Percentiles rank a stretch among this genome's conserved stretches.
Evolutionary conservation across 2,888 invertebrate species (phyloP).

Genomic region (Cosmorhoe ocellata): DNA sequence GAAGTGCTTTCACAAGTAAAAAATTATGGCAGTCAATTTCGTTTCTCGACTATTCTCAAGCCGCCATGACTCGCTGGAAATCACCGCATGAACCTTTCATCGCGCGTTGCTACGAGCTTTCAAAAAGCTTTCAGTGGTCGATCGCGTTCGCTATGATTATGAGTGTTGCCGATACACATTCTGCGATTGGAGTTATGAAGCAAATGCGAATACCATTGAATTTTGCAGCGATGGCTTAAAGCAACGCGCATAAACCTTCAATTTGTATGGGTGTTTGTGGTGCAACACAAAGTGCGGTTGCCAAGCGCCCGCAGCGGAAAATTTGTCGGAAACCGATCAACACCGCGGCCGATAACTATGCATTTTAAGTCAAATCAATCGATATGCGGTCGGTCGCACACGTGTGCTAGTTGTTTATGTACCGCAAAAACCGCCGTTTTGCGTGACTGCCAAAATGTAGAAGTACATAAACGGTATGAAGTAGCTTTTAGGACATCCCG

Average conservation of each 20-base stretch:
- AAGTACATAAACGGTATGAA: conserved; percentile 58
- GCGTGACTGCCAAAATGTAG: conserved; percentile 73
- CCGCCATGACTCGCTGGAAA: conserved; percentile 61
- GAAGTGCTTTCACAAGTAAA: conserved; percentile 24
- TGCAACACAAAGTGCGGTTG: conserved; percentile 61
- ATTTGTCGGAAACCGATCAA: conserved; percentile 73
- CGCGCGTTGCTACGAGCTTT: conserved; percentile 70
- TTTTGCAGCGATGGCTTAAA: conserved; percentile 40
- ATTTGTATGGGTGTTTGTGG: conserved; percentile 61
- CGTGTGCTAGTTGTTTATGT: conserved; percentile 77
- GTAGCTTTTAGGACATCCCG: conserved; percentile 72
- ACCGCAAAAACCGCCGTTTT: conserved; percentile 76
- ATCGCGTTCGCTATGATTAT: conserved; percentile 68
- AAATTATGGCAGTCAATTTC: conserved; percentile 44
- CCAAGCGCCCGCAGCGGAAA: conserved; percentile 72
- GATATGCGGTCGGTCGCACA: conserved; percentile 70
- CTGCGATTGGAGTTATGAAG: conserved; percentile 52
- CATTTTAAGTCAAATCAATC: conserved; percentile 78
- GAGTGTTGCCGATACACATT: conserved; percentile 61
- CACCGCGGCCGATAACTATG: conserved; percentile 71
- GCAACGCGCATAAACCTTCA: conserved; percentile 47
- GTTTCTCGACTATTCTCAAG: conserved; percentile 38
- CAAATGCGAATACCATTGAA: conserved; percentile 42
- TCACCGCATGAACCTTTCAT: conserved; percentile 72
- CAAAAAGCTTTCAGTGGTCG: conserved; percentile 78